Evolutionary conservation across 2,888 invertebrate genomes (phyloP).

Genomic region (Smittia aterrima): DNA sequence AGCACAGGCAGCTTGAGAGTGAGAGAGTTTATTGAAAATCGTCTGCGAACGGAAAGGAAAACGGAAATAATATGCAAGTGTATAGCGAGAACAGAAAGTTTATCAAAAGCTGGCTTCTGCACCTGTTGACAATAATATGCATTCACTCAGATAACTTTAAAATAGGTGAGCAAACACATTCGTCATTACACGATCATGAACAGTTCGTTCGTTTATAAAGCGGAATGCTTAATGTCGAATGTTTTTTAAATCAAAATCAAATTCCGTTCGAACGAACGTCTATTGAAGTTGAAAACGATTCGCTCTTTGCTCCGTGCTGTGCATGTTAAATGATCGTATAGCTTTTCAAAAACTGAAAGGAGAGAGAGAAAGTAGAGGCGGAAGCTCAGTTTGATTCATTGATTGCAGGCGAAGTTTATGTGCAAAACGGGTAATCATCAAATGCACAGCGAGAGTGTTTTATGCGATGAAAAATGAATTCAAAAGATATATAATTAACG

Average conservation of each 20-base stretch:
- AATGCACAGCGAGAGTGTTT: background rate
- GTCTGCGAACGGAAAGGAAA: background rate
- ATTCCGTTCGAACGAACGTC: too few species aligned
- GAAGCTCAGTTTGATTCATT: too few species aligned
- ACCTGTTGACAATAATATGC: conserved; percentile 39
- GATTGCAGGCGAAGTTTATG: too few species aligned
- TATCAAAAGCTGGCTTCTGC: conserved; percentile 35
- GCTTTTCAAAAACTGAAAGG: too few species aligned
- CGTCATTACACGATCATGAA: background rate
- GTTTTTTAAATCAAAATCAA: too few species aligned
- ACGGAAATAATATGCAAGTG: conserved; percentile 20
- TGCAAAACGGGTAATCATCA: background rate
- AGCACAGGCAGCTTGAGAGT: background rate
- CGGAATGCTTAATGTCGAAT: too few species aligned
- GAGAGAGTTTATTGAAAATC: background rate
- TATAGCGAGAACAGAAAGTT: conserved; percentile 35
- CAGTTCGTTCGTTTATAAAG: too few species aligned
- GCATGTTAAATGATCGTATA: too few species aligned
- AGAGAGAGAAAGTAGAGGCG: too few species aligned
- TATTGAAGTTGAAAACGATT: too few species aligned
- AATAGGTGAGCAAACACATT: conserved; percentile 22
- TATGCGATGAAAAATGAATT: background rate
- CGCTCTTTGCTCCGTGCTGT: too few species aligned
- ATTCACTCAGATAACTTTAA: conserved; percentile 19
- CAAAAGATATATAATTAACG: background rate